Conservation (phyloP, 2,113 vertebrate species). For the Festucalex cinctus region DNA sequence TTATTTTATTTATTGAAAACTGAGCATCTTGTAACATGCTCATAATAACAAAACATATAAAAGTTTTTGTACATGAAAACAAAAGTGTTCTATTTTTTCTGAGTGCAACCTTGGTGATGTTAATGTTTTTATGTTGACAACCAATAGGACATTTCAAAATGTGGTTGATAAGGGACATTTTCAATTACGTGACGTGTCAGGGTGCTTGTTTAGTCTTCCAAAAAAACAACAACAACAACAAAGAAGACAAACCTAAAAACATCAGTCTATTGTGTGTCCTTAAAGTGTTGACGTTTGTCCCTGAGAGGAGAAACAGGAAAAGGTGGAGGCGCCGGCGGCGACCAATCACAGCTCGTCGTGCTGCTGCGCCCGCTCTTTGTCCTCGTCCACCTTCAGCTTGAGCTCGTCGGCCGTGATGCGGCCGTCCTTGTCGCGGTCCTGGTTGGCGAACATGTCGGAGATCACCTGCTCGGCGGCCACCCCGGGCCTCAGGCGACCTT, state of each 20-base stretch:
- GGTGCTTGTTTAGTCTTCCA: neutral
- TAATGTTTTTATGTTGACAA: neutral
- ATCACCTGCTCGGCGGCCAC: slow-evolving; percentile 79
- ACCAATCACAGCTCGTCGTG: slow-evolving; percentile 84
- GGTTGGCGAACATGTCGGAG: slow-evolving; percentile 89
- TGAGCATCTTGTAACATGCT: neutral
- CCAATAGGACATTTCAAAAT: neutral
- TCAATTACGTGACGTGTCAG: neutral
- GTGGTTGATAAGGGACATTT: neutral
- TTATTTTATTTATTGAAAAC: neutral
- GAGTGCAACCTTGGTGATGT: neutral
- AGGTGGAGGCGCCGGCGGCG: neutral
- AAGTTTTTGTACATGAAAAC: neutral
- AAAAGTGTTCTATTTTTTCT: neutral
- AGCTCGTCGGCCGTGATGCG: slow-evolving; percentile 83
- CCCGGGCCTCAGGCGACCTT: slow-evolving; percentile 86
- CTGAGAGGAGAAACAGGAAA: slow-evolving; percentile 11
- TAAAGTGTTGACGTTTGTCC: slow-evolving; percentile 13
- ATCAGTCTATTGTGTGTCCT: slow-evolving; percentile 19
- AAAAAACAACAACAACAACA: neutral
- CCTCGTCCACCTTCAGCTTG: slow-evolving; percentile 90
- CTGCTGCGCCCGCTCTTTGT: slow-evolving; percentile 76
- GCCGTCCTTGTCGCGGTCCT: slow-evolving; percentile 90
- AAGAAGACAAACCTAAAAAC: neutral
- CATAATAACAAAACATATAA: neutral